These are phyloP conservation scores for Drosophila recens DNA, from an alignment of 2,888 invertebrate genomes.

Conservation along the genomic window DNA sequence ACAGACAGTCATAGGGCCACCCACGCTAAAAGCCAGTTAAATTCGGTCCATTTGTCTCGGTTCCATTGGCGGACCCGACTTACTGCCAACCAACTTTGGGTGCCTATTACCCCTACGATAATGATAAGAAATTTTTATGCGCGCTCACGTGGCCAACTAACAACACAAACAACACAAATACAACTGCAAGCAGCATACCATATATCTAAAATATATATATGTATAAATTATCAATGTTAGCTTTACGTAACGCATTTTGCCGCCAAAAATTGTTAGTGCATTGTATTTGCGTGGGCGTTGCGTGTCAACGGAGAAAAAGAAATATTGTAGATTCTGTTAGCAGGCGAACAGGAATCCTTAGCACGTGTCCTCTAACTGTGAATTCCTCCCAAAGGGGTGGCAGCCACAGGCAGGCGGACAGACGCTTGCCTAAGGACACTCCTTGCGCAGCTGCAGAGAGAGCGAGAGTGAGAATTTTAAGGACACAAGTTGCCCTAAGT, in stretches of 20 bases:
- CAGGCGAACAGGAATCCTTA: slow-evolving; percentile 70
- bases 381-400: background rate
- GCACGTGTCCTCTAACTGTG: slow-evolving; percentile 10
- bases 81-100: slow-evolving; percentile 76
- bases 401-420: background rate
- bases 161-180: slow-evolving; percentile 18
- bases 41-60: slow-evolving; percentile 34
- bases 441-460: slow-evolving; percentile 61
- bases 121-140: slow-evolving; percentile 83
- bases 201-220: slow-evolving; percentile 7
- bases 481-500: slow-evolving; percentile 1
- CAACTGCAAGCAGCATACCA: background rate
- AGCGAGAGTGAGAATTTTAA: slow-evolving; percentile 3
- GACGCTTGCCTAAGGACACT: slow-evolving; percentile 15
- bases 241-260: slow-evolving; percentile 48
- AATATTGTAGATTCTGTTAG: slow-evolving; percentile 81
- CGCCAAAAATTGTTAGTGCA: slow-evolving; percentile 51
- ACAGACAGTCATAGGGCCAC: background rate
- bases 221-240: slow-evolving; percentile 67
- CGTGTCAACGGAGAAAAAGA: slow-evolving; percentile 81
- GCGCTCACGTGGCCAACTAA: slow-evolving; percentile 51
- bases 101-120: slow-evolving; percentile 84
- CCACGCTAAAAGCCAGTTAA: slow-evolving; percentile 32
- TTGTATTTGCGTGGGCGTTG: slow-evolving; percentile 80
- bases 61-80: slow-evolving; percentile 56